Base-by-base conservation (phyloP, 2,113 vertebrate genomes). In the Poeciliopsis turrubarensis region DNA sequence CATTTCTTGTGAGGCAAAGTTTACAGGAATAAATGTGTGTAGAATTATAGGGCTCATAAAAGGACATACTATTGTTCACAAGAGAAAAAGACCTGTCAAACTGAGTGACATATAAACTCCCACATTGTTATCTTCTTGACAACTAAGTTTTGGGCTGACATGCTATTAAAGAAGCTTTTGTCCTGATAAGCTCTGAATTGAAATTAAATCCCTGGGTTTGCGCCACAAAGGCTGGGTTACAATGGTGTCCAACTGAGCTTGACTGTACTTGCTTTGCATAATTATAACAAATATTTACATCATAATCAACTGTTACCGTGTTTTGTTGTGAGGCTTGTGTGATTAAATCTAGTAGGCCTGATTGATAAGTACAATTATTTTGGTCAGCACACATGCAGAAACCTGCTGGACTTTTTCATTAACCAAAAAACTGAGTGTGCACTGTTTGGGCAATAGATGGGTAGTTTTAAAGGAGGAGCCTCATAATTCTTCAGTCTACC, bases 21-120 rank as follows among this genome's bases (percentile, higher is more conserved):
- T 44, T 73, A 30, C 8, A 32, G 37, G 12, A 19, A n/a, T n/a
- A 37, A 30, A 19, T 1, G 29, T 13, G 13, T 75, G 29, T 27
- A 41, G 74, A 78, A 61, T 70, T 26, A 51, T 29, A 71, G 67
- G 67, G 44, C 11, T 60, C 15, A 72, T 17, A 30, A 26, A 19
- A 44, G 11, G 68, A 63, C 30, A 57, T 4, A 4, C 37, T 26
- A 17, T 60, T 15, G n/a, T 70, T 73, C 54, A 72, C 25, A 73
- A 41, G 6, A 22, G n/a, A 60, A 72, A 0, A 70, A 15, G 25
- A 39, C 27, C 31, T 65, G 39, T 75, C 77, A 47, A 57, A 57
- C 62, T 47, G 73, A 77, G 39, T 65, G 70, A 64, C 64, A 71
- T 30, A 54, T 32, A 30, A 39, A 79, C 34, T 66, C 47, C 17